These are phyloP conservation scores for Procavia capensis DNA, from an alignment of 2,113 vertebrate species.

Conservation along the genomic window DNA sequence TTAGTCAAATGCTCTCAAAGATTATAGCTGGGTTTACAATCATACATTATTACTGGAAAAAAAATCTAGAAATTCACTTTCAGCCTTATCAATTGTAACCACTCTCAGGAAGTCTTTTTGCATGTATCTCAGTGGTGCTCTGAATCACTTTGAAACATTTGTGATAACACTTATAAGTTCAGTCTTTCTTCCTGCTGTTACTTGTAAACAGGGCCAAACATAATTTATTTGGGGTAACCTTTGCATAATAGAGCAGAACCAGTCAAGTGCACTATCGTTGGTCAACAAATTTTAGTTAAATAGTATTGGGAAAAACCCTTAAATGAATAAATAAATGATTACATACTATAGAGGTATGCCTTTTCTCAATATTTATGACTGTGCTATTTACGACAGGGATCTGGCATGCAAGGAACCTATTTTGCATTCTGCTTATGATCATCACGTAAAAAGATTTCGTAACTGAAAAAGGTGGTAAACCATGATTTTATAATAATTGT, in stretches of 20 bases:
- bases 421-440: not conserved
- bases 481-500: not conserved
- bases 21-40: not conserved
- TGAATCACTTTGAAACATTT: conserved; percentile 35
- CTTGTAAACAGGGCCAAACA: not conserved
- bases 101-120: not conserved
- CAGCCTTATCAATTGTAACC: not conserved
- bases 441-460: not conserved
- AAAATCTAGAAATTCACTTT: not conserved
- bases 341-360: not conserved
- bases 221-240: not conserved
- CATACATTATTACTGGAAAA: not conserved
- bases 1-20: not conserved
- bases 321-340: not conserved
- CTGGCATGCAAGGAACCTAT: not conserved
- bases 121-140: not conserved
- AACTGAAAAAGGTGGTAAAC: not conserved
- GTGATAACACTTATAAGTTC: not conserved
- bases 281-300: not conserved
- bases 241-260: not conserved
- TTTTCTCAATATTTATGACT: not conserved
- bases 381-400: not conserved
- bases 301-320: not conserved
- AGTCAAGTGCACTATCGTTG: not conserved
- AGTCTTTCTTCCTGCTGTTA: not conserved